These are phyloP conservation scores for Ancistrus triradiatus DNA, from an alignment of 2,113 vertebrate genomes.

Conservation along the genomic window DNA sequence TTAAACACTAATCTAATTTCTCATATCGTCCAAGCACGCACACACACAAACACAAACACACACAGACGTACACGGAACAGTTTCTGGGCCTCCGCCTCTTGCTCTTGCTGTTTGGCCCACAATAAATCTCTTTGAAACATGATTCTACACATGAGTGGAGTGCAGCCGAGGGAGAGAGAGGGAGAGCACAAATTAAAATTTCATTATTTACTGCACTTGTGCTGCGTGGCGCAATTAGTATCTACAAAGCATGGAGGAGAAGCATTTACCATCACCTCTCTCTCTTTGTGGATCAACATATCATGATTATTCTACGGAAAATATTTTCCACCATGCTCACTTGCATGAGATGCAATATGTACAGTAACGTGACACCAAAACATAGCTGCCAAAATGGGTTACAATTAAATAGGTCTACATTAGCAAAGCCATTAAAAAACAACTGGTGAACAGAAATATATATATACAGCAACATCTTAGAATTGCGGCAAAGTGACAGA, in stretches of 20 bases:
- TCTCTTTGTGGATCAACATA: constrained; percentile 34
- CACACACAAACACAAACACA: constrained; percentile 1
- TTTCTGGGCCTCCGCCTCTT: constrained; percentile 30
- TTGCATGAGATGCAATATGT: too few species aligned
- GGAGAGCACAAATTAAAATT: constrained; percentile 80
- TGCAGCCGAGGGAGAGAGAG: constrained; percentile 35
- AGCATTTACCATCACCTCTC: constrained; percentile 63
- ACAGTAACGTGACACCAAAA: too few species aligned
- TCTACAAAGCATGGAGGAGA: constrained; percentile 75
- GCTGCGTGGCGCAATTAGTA: constrained; percentile 88
- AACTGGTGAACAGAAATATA: too few species aligned
- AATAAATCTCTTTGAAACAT: constrained; percentile 76
- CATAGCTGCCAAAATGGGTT: too few species aligned
- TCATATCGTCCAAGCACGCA: constrained; percentile 5
- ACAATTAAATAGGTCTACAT: too few species aligned
- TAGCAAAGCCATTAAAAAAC: too few species aligned
- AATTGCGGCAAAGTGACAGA: too few species aligned
- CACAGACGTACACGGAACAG: constrained; percentile 5
- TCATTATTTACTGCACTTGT: constrained; percentile 89
- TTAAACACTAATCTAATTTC: constrained; percentile 18
- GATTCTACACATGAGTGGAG: constrained; percentile 54
- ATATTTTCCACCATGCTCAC: too few species aligned
- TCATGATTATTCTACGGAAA: too few species aligned
- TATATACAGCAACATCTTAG: too few species aligned
- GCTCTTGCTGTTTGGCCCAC: constrained; percentile 57